Evolutionary conservation across 1,140 invertebrate genomes (phyloP), one percentile per base, ranked within the genome.

Genomic region (Calephelis nemesis): DNA sequence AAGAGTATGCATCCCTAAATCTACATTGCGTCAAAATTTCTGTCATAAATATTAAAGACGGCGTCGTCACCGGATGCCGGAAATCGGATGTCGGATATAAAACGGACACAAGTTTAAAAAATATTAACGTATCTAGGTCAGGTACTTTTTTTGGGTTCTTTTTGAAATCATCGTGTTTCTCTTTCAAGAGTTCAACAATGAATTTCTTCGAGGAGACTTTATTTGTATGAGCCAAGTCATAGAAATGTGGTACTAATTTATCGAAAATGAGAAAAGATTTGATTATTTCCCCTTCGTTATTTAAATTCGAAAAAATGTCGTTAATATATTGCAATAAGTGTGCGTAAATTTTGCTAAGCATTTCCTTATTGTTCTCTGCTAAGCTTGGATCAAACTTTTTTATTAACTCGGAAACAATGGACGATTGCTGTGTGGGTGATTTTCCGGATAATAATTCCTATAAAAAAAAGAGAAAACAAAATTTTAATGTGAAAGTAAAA

Each of bases 41-140:
- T 47, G 94, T 94, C 91, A 98, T 96, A 77, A 98, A 97, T 52
- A 97, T 90, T 63, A 97, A 92, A 77, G 95, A 94, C 54, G 97
- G 97, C 9, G 97, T 98, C 42, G 95, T 95, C n/a, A 98, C 93
- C 3, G 95, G 94, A 93, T 98, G 97, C 42, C 94, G 92, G 81
- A 97, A 98, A 91, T 99, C 98, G 0, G 97, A 98, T 1, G 97
- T 95, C 12, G 97, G 95, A 87, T 96, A 99, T 47, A 98, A 78
- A 12, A 96, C 83, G 12, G 95, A 94, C 15, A 96, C 93, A 45
- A 97, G 75, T 92, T 97, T 97, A 47, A 98, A 95, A 77, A 97
- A 94, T 74, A 98, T 87, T 39, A 98, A 79, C 0, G 95, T 95
- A 78, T 97, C 95, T 45, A 97, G 83, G 62, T 90, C 87, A 4